Conservation (phyloP, 2,888 invertebrate species). For the Leucoma salicis region DNA sequence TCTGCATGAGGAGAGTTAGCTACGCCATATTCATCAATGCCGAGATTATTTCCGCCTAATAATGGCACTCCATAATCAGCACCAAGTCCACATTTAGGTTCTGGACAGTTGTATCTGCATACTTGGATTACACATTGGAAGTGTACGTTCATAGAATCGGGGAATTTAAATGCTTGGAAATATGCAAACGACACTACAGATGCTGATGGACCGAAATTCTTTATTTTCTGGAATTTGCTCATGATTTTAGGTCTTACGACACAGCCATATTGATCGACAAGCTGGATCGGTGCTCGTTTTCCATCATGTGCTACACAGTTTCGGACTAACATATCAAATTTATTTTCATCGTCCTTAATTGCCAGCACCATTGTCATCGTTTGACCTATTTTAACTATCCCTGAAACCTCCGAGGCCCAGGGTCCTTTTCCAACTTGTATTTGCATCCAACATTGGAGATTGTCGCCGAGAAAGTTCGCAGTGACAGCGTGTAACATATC, state of each 20-base stretch:
- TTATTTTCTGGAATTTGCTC: conserved; percentile 97
- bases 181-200: conserved; percentile 97
- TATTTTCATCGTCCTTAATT: conserved; percentile 97
- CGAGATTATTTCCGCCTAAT: conserved; percentile 82
- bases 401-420: conserved; percentile 98
- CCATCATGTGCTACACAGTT: conserved; percentile 98
- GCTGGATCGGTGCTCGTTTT: conserved; percentile 94
- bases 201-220: conserved; percentile 96
- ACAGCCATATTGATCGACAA: conserved; percentile 96
- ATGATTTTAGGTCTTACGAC: conserved; percentile 96
- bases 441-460: conserved; percentile 98
- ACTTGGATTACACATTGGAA: conserved; percentile 98
- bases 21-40: conserved; percentile 85
- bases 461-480: conserved; percentile 97
- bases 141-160: conserved; percentile 98
- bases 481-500: conserved; percentile 97
- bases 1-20: conserved; percentile 82
- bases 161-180: conserved; percentile 98
- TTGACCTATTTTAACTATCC: conserved; percentile 97
- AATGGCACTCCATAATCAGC: conserved; percentile 87
- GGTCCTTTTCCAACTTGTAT: conserved; percentile 98
- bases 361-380: conserved; percentile 98
- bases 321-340: conserved; percentile 96
- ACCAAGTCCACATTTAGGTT: conserved; percentile 91
- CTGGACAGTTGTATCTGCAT: conserved; percentile 95